Evolutionary conservation across 2,888 invertebrate genomes (phyloP).

Genomic region (Desoria tigrina): DNA sequence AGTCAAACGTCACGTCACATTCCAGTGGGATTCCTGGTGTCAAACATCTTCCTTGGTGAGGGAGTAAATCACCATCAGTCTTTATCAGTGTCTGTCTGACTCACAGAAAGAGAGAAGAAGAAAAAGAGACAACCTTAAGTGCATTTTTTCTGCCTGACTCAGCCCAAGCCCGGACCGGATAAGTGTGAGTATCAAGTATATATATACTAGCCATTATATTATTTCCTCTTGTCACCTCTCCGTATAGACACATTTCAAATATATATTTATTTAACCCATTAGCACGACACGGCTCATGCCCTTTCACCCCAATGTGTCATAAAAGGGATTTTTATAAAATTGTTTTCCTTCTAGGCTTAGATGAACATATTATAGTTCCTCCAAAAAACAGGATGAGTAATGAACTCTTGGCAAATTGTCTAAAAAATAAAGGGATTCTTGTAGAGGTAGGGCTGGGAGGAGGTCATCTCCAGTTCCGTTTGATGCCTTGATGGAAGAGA

Average conservation of each 20-base stretch:
- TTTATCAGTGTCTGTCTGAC: background rate
- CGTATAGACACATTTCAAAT: background rate
- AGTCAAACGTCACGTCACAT: too few relatives aligned
- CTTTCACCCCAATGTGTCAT: too few relatives aligned
- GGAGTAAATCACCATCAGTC: conserved; percentile 9
- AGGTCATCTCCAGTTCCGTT: background rate
- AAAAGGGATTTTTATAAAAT: too few relatives aligned
- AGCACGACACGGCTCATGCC: too few relatives aligned
- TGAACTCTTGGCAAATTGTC: background rate
- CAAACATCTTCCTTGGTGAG: background rate
- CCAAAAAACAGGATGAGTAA: too few relatives aligned
- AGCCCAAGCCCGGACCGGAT: background rate
- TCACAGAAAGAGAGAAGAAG: background rate
- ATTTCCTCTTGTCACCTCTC: background rate
- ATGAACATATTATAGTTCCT: too few relatives aligned
- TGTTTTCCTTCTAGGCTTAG: too few relatives aligned
- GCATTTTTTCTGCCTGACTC: background rate
- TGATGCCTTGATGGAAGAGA: background rate
- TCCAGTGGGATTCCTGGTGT: too few relatives aligned
- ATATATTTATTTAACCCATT: background rate
- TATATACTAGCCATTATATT: too few relatives aligned
- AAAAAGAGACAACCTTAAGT: background rate
- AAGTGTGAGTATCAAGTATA: background rate
- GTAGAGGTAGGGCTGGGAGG: background rate
- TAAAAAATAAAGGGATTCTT: background rate